Conservation (phyloP, 2,797 vertebrate genomes). For the Chromis chromis region DNA sequence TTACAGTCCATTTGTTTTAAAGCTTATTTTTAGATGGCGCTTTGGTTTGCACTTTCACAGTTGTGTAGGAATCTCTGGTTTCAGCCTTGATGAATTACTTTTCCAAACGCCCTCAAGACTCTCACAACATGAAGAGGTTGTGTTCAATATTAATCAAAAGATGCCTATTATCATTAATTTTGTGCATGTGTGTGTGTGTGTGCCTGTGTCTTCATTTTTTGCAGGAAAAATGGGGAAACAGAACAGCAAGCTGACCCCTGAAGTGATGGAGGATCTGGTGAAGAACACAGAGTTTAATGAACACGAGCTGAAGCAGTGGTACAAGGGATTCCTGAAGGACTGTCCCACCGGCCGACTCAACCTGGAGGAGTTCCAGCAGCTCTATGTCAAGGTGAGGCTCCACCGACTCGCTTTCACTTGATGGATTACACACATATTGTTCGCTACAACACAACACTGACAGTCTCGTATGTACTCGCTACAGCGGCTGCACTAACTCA, state of each 20-base stretch:
- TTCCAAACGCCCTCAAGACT: constrained; percentile 2
- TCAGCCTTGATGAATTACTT: constrained; percentile 38
- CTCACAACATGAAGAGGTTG: constrained; percentile 1
- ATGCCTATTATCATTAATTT: not conserved
- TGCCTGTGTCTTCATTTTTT: not conserved
- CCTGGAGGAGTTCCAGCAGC: constrained; percentile 98
- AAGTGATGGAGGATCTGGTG: constrained; percentile 99
- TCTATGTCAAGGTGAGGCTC: constrained; percentile 95
- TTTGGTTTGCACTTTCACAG: constrained; percentile 29
- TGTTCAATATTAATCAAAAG: constrained; percentile 8
- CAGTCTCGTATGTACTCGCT: not conserved
- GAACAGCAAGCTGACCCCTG: constrained; percentile 99
- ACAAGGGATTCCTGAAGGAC: constrained; percentile 99
- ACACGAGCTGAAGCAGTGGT: constrained; percentile 99
- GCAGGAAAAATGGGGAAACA: constrained; percentile 98
- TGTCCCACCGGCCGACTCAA: constrained; percentile 97
- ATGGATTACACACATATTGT: constrained; percentile 16
- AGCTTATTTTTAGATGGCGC: constrained; percentile 51
- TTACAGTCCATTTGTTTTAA: constrained; percentile 40
- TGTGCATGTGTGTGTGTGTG: constrained; percentile 9
- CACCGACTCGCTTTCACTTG: constrained; percentile 25
- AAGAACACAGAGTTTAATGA: constrained; percentile 99
- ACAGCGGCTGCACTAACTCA: not conserved
- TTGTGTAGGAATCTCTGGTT: constrained; percentile 33
- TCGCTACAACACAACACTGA: not conserved